Evolutionary conservation across 2,888 invertebrate species (phyloP), one percentile per base, ranked within the genome.

Genomic region (Panorpa germanica): DNA sequence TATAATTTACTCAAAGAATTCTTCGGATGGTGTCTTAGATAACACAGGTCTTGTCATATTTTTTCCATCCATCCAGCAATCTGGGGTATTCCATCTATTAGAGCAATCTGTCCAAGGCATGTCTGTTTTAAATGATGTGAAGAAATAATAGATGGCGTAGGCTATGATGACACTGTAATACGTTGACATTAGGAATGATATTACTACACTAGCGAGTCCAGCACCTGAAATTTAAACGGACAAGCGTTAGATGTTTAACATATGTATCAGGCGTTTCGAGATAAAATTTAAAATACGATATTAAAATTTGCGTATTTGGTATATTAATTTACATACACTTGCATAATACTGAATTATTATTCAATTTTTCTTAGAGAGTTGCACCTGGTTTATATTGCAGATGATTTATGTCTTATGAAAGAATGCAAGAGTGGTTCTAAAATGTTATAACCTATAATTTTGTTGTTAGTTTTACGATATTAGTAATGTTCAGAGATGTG

Each of bases 91-190:
- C 91, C 21, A 24, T 26, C 70, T 61, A 53, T 90, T 78, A 36
- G 67, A 65, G 50, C 93, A 93, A 43, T 72, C 71, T 15, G 75
- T 70, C 93, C 93, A 93, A 3, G 91, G 90, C 44, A 86, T 74
- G 40, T 76, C 71, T 25, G 77, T 66, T 49, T 77, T 77, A 50
- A 88, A 86, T 16, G 88, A 81, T 35, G 85, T 78, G 53, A 85
- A 83, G 55, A 91, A 78, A 56, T 90, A 91, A 54, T 83, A 90
- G 45, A 90, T 76, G 31, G 85, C 76, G 68, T 91, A 91, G 36
- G 85, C 82, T 54, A 91, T 88, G 52, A 93, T 83, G 41, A 91
- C 85, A 53, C 86, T 88, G 56, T 91, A 91, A 56, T 91, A 91
- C 30, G 90, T 86, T 41, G 88, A 85, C 73, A 93, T 80, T 48